Conservation (phyloP, 2,797 vertebrate species). For the Lagocephalus sceleratus region DNA sequence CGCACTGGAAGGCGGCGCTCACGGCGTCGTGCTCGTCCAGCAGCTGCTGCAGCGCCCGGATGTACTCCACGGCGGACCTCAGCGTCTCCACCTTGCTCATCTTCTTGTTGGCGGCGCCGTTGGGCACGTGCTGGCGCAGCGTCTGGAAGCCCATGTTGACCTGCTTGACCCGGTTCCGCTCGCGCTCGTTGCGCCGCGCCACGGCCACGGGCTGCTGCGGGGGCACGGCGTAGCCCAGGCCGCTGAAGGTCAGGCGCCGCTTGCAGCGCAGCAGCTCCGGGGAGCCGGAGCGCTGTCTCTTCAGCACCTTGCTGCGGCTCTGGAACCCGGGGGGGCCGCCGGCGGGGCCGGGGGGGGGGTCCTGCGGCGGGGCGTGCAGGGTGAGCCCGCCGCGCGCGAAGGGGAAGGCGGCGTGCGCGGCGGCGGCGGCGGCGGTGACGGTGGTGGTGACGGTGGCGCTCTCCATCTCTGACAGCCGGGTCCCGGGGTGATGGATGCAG, state of each 20-base stretch:
- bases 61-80: slow-evolving; percentile 94
- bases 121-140: slow-evolving; percentile 91
- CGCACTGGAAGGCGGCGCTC: slow-evolving; percentile 81
- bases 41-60: slow-evolving; percentile 89
- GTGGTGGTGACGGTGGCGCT: slow-evolving; percentile 66
- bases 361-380: slow-evolving; percentile 67
- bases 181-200: slow-evolving; percentile 90
- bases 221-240: slow-evolving; percentile 75
- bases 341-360: slow-evolving; percentile 43
- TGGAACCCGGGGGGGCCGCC: slow-evolving; percentile 42
- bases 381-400: slow-evolving; percentile 70
- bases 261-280: slow-evolving; percentile 91
- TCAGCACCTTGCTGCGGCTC: slow-evolving; percentile 77
- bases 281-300: slow-evolving; percentile 82
- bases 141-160: slow-evolving; percentile 98
- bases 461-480: slow-evolving; percentile 66
- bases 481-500: slow-evolving; percentile 34
- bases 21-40: slow-evolving; percentile 88
- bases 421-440: slow-evolving; percentile 64
- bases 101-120: slow-evolving; percentile 91
- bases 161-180: slow-evolving; percentile 92
- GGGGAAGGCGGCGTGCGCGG: slow-evolving; percentile 69
- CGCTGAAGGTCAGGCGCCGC: slow-evolving; percentile 81
- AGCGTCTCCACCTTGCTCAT: slow-evolving; percentile 98
- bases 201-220: slow-evolving; percentile 82